Evolutionary conservation across 2,797 vertebrate species (phyloP).

Genomic region (Adelosebastes latens): DNA sequence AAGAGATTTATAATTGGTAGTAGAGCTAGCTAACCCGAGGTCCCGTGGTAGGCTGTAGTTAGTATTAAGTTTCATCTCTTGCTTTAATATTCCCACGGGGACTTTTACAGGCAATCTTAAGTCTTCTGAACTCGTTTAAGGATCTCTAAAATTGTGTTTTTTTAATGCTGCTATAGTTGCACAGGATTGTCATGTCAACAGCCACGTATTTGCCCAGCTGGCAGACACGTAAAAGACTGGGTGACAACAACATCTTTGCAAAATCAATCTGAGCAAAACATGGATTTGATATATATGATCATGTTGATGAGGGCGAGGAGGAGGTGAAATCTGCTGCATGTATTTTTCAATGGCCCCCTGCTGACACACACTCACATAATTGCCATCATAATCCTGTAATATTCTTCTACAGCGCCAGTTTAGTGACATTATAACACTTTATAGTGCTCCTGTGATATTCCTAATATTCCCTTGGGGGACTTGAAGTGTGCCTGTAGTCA

Average conservation of each 20-base stretch:
- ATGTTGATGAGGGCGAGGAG: neutral
- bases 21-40: no score
- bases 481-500: neutral
- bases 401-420: neutral
- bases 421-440: neutral
- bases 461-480: neutral
- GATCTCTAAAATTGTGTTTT: neutral
- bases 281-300: conserved; percentile 20
- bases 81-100: neutral
- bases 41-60: neutral
- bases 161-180: neutral
- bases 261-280: neutral
- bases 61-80: conserved; percentile 12
- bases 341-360: conserved; percentile 21
- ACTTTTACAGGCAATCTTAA: neutral
- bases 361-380: conserved; percentile 24
- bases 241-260: neutral
- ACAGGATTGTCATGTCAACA: conserved; percentile 30
- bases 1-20: no score
- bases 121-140: neutral
- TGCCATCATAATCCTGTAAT: neutral
- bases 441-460: neutral
- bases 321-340: conserved; percentile 28
- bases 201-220: conserved; percentile 12
- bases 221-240: neutral